These are phyloP conservation scores for Limosa lapponica DNA, from an alignment of 2,797 vertebrate genomes.

Conservation along the genomic window DNA sequence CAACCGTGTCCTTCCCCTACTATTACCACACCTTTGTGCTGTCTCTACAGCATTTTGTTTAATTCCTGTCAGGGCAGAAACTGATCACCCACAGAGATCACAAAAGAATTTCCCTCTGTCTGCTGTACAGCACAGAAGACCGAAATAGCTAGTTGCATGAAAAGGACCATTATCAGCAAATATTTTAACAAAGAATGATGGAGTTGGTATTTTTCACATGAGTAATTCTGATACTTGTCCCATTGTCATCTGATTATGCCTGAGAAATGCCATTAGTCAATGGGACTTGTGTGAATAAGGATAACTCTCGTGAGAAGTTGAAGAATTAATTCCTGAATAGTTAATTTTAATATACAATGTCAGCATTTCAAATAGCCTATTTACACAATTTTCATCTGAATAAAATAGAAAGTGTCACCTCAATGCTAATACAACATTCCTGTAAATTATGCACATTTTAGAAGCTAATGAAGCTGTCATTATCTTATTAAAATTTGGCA, in stretches of 20 bases:
- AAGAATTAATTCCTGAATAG: slow-evolving; percentile 17
- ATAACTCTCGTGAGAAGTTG: neutral
- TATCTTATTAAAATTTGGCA: slow-evolving; percentile 34
- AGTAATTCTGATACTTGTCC: neutral
- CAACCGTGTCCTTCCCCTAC: neutral
- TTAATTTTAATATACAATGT: neutral
- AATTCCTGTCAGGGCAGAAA: neutral
- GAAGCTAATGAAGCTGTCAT: slow-evolving; percentile 48
- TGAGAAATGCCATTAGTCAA: slow-evolving; percentile 9
- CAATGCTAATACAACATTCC: slow-evolving; percentile 7
- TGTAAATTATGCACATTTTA: slow-evolving; percentile 49
- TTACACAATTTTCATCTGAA: slow-evolving; percentile 45
- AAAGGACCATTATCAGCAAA: neutral
- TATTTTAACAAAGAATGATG: neutral
- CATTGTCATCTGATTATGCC: neutral
- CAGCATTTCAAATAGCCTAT: slow-evolving; percentile 29
- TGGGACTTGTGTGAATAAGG: slow-evolving; percentile 17
- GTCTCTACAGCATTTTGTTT: neutral
- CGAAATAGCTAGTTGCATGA: neutral
- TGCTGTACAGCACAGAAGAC: neutral
- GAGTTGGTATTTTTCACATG: slow-evolving; percentile 10
- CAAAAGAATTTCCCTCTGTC: neutral
- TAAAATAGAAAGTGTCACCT: slow-evolving; percentile 44
- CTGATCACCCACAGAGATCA: neutral
- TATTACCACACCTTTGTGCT: neutral